Evolutionary conservation across 2,113 vertebrate genomes (phyloP).

Genomic region (Austrofundulus limnaeus): DNA sequence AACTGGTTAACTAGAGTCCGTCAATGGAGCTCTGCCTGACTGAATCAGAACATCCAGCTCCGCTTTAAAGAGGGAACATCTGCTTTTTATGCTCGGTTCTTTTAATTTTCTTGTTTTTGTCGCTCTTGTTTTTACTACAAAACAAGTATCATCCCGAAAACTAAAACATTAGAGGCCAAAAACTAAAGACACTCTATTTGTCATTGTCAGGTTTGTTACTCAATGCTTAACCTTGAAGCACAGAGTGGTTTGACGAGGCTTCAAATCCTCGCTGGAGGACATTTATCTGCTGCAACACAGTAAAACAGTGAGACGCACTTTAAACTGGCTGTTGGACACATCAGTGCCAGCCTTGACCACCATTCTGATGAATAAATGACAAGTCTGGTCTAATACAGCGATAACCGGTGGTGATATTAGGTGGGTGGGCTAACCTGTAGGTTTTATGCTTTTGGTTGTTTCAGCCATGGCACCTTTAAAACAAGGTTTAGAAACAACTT

Average conservation of each 20-base stretch:
- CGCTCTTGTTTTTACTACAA: background rate
- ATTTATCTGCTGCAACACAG: background rate
- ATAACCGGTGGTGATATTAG: too few species aligned
- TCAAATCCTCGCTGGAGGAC: background rate
- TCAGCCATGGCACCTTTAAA: too few species aligned
- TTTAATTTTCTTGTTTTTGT: background rate
- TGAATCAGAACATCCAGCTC: background rate
- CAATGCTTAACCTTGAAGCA: constrained; percentile 16
- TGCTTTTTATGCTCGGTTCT: constrained; percentile 2
- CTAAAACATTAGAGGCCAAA: background rate
- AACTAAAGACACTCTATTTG: constrained; percentile 8
- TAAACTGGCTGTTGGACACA: constrained; percentile 14
- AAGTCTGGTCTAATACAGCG: background rate
- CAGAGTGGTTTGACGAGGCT: background rate
- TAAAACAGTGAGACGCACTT: constrained; percentile 13
- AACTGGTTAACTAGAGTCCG: constrained; percentile 39
- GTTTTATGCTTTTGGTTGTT: too few species aligned
- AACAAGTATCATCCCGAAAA: too few species aligned
- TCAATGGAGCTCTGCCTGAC: background rate
- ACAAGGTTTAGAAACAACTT: too few species aligned
- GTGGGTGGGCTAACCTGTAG: too few species aligned
- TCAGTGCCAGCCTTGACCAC: background rate
- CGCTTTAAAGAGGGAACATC: constrained; percentile 12
- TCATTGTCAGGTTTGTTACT: background rate
- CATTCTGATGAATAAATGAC: background rate